Base-by-base conservation (phyloP, 2,797 vertebrate genomes). In the Cynopterus sphinx region DNA sequence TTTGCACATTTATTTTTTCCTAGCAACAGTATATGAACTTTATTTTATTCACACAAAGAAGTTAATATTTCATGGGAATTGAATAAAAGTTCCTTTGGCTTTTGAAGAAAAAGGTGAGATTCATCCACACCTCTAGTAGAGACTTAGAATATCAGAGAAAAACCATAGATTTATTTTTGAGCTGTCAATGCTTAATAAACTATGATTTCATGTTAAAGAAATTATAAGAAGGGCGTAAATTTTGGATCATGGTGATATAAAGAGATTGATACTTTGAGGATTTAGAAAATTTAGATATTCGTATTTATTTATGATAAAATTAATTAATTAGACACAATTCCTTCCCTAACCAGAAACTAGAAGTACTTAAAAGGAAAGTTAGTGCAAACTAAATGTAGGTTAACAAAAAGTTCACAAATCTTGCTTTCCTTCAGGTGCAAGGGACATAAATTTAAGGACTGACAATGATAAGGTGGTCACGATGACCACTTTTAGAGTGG, bases 321-420 rank as follows among this genome's bases (percentile, higher is more conserved):
- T 59, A 61, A 13, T 61, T 49, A 41, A 85, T 36, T 49, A 65
- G 12, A 61, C 3, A 36, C 46, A 10, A 59, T 85, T 65, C 19
- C n/a, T 5, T 90, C 65, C 59, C n/a, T 84, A 57, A 90, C 70
- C 61, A 93, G 68, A 93, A 93, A 49, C n/a, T 61, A 65, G 31
- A 81, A 74, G 28, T 43, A 33, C 10, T 41, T 41, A 17, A 77
- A 33, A 74, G 2, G 41, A 93, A 97, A 87, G 28, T 85, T 55
- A 73, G 59, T 17, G 21, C 26, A 86, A 89, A 81, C 85, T 97
- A 96, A 96, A 97, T 95, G 94, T 95, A 94, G 93, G 59, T 84
- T 68, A 55, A 89, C 46, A 93, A 81, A 87, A 95, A 75, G 84
- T 94, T 95, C 87, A 22, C 74, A 84, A 83, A n/a, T 88, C 57